Evolutionary conservation across 1,140 invertebrate species (phyloP).

Genomic region (Drosophila santomea): DNA sequence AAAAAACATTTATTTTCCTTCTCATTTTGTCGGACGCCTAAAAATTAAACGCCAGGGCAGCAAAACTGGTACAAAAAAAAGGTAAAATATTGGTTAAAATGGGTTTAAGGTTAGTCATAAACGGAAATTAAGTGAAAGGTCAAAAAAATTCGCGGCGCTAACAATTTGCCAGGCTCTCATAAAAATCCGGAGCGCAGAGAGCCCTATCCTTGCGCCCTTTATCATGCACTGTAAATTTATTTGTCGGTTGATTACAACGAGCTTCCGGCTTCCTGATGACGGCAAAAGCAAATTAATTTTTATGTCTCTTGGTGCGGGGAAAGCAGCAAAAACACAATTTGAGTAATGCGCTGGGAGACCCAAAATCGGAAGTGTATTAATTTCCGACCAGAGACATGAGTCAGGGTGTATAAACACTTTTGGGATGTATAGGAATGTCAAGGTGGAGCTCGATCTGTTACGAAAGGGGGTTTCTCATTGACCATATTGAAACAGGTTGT

Average conservation of each 20-base stretch:
- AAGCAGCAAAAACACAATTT: slow-evolving; percentile 54
- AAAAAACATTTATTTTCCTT: slow-evolving; percentile 52
- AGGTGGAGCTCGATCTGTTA: slow-evolving; percentile 25
- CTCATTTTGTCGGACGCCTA: slow-evolving; percentile 37
- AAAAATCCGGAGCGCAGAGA: slow-evolving; percentile 37
- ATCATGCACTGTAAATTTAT: slow-evolving; percentile 72
- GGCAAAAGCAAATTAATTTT: slow-evolving; percentile 80
- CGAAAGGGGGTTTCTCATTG: neutral
- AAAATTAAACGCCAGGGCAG: slow-evolving; percentile 55
- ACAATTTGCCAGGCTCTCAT: slow-evolving; percentile 65
- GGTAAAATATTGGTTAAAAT: slow-evolving; percentile 28
- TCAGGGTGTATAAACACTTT: neutral
- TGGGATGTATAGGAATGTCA: slow-evolving; percentile 5
- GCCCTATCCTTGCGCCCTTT: slow-evolving; percentile 12
- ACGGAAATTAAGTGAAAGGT: slow-evolving; percentile 79
- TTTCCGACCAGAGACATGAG: slow-evolving; percentile 58
- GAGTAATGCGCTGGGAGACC: slow-evolving; percentile 66
- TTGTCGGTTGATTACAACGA: slow-evolving; percentile 80
- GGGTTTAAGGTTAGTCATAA: slow-evolving; percentile 55
- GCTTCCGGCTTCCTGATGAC: slow-evolving; percentile 70
- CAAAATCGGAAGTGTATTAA: slow-evolving; percentile 77
- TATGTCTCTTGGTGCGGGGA: slow-evolving; percentile 61
- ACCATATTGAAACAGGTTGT: neutral
- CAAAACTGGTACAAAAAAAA: slow-evolving; percentile 3
- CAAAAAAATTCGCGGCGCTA: slow-evolving; percentile 59